Base-by-base conservation (phyloP, 2,113 vertebrate genomes). In the Scatophagus argus region DNA sequence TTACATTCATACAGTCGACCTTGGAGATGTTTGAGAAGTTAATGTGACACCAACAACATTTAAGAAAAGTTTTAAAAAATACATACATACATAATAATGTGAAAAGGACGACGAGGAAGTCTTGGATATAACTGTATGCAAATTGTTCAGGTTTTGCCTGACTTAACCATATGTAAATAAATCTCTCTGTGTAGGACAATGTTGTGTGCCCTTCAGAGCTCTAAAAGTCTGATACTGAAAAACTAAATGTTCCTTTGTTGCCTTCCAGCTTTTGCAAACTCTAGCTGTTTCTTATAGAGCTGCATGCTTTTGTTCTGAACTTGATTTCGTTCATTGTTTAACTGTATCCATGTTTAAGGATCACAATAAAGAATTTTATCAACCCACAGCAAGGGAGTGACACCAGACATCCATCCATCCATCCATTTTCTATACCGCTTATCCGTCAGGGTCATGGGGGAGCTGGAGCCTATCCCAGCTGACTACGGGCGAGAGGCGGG, bases 141-240 rank as follows among this genome's bases (percentile, higher is more conserved):
- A 64, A 82, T 13, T 13, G 6, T 62, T 58, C 8, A 13, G 27
- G 34, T 36, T 68, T 39, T n/a, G 25, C 38, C 34, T 2, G 1
- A 75, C 51, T 8, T 61, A 60, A 62, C n/a, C 23, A 58, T 52
- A 64, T 81, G 65, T 71, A 82, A 77, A 87, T 70, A 36, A 41
- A 68, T 70, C 21, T 60, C 29, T 16, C n/a, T 56, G 46, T 46
- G 52, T 62, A 63, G 52, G 41, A 12, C 46, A 82, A 85, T 67
- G 23, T 56, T 23, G 59, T 36, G 43, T 74, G 34, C 63, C 64
- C 79, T 83, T 8, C n/a, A 27, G 7, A 82, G 72, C 46, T 72
- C 55, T 23, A 55, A 58, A 75, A 27, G 75, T 64, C 25, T 56
- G 13, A 70, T 43, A 21, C 8, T 46, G 25, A 68, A 77, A 81